Conservation (phyloP, 1,140 invertebrate genomes). For the Brachionus rubens region DNA sequence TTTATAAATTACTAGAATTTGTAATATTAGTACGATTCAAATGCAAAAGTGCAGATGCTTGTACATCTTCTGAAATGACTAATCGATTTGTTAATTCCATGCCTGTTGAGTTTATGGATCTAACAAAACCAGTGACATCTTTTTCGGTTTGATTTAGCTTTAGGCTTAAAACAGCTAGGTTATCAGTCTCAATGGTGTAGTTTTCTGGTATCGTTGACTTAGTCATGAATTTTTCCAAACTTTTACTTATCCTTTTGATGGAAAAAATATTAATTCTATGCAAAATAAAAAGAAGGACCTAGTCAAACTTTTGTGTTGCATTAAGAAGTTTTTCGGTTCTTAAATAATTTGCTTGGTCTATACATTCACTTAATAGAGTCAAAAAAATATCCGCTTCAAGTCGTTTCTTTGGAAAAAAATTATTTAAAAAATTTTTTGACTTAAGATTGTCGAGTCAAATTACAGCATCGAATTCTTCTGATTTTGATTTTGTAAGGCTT, state of each 20-base stretch:
- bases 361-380: conserved; percentile 9
- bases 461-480: too few relatives aligned
- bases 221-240: conserved; percentile 5
- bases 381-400: conserved; percentile 29
- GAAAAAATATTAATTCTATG: background rate
- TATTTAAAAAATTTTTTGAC: too few relatives aligned
- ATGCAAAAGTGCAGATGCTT: background rate
- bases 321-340: conserved; percentile 12
- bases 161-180: background rate
- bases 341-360: conserved; percentile 25
- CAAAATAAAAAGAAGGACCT: background rate
- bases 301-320: background rate
- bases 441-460: too few relatives aligned
- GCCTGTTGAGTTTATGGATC: background rate
- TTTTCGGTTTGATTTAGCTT: background rate
- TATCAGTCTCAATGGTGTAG: conserved; percentile 28
- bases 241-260: background rate
- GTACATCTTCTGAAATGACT: background rate
- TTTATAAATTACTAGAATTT: background rate
- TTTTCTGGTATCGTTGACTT: background rate
- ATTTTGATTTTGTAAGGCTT: too few relatives aligned
- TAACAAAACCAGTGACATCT: conserved; percentile 35
- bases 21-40: background rate
- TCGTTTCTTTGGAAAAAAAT: background rate
- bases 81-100: background rate